Conservation (phyloP, 2,888 invertebrate genomes). For the Mesorhabditis sp. region DNA sequence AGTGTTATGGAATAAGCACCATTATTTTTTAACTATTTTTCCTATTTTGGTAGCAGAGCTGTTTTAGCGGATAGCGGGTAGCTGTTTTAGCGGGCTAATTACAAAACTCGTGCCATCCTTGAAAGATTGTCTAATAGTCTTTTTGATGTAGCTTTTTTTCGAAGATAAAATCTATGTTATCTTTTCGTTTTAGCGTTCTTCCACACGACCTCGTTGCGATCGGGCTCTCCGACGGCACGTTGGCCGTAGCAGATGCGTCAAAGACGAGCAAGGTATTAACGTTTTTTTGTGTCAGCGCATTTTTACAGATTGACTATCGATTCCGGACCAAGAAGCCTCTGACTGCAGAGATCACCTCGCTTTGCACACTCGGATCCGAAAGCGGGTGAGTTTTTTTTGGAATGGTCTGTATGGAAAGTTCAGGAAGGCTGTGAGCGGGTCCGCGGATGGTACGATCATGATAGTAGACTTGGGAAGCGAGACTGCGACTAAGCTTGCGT, state of each 20-base stretch:
- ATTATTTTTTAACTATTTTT: too few relatives aligned
- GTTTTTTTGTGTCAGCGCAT: neutral
- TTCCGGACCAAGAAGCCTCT: constrained; percentile 1
- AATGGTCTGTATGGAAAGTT: neutral
- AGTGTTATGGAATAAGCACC: too few relatives aligned
- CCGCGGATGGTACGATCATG: neutral
- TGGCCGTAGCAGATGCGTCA: neutral
- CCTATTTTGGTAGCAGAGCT: too few relatives aligned
- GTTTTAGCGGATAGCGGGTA: too few relatives aligned
- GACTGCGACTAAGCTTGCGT: neutral
- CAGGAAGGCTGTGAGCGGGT: neutral
- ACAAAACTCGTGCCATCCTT: too few relatives aligned
- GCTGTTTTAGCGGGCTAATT: too few relatives aligned
- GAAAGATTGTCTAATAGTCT: too few relatives aligned
- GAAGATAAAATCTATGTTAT: neutral
- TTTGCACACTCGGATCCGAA: neutral
- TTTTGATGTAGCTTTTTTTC: too few relatives aligned
- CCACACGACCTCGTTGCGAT: neutral
- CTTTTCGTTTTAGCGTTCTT: neutral
- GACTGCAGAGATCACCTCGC: neutral
- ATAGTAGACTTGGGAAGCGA: neutral
- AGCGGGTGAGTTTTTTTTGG: neutral
- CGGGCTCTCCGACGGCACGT: constrained; percentile 2
- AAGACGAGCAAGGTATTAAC: neutral
- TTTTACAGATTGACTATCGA: neutral